Evolutionary conservation across 2,888 invertebrate genomes (phyloP), one percentile per base, ranked within the genome.

Genomic region (Synergus itoensis): DNA sequence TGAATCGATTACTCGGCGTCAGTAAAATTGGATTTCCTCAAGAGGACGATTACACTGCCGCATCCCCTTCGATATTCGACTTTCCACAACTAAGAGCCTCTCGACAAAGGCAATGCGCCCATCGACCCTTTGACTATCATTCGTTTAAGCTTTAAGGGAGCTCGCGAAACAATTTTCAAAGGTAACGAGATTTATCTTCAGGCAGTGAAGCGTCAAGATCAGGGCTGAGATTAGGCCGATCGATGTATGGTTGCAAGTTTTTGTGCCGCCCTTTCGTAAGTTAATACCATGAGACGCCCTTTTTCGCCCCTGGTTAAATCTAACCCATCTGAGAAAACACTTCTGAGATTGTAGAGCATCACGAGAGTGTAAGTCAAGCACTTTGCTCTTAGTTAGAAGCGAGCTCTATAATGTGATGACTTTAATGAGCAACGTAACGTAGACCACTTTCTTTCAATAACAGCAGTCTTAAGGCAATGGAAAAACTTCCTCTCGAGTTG

Each of bases 101-200:
- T 67, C n/a, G 18, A 67, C 65, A 67, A 67, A 67, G 65, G 43
- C 40, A 67, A 67, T 43, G 65, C 43, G 41, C 12, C 65, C 18
- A 3, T 43, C 65, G 65, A 67, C 40, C 65, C 65, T 40, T 67
- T 18, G 43, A 40, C 65, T 43, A 67, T 67, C 65, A 67, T 67
- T 67, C 65, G 65, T 43, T 67, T 67, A 67, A 67, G 65, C 65
- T 67, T 67, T 21, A 43, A 18, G 65, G 43, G 43, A 67, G 65
- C 65, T 43, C 65, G 41, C 65, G 65, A 67, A 67, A 67, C 65
- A 67, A 67, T 67, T 67, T 67, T 43, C 43, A 67, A 67, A 67
- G 65, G 43, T 67, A 67, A 67, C 65, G 65, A 67, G 65, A 67
- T 67, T 67, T 67, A 67, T 67, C 65, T 67, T 43, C 65, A 18